A percentile compares a stretch with the other conserved stretches of the same genome.
Evolutionary conservation across 2,113 vertebrate species (phyloP).

Genomic region (Alligator sinensis): DNA sequence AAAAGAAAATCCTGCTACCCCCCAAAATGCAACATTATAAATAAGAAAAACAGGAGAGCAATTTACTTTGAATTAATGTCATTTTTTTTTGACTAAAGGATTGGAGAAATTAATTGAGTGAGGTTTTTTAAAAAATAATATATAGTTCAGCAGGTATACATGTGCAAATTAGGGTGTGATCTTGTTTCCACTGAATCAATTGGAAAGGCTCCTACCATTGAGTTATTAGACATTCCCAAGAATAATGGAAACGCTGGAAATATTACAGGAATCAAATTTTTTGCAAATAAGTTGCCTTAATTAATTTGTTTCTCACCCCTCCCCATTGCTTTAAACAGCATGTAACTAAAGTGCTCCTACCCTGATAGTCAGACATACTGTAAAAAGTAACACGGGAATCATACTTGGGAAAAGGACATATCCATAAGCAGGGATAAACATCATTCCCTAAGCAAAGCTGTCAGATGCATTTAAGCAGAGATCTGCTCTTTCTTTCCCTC

Average conservation of each 20-base stretch:
- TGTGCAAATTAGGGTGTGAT: conserved; percentile 31
- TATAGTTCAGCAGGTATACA: background rate
- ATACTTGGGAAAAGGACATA: conserved; percentile 65
- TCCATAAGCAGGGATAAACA: conserved; percentile 80
- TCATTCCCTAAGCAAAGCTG: conserved; percentile 79
- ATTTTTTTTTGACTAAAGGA: background rate
- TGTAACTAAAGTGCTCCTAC: conserved; percentile 34
- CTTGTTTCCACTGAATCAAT: background rate
- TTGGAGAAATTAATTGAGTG: background rate
- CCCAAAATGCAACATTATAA: background rate
- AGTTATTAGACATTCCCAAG: conserved; percentile 57
- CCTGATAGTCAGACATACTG: conserved; percentile 71
- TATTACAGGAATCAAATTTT: background rate
- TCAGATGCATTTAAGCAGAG: conserved; percentile 74
- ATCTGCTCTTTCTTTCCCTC: conserved; percentile 73
- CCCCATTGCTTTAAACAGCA: conserved; percentile 42
- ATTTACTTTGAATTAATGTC: conserved; percentile 13
- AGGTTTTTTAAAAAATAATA: background rate
- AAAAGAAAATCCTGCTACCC: background rate
- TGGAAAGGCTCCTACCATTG: background rate
- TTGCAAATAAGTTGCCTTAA: conserved; percentile 1
- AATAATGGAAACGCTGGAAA: conserved; percentile 36
- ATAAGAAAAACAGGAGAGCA: background rate
- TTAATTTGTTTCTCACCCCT: conserved; percentile 70
- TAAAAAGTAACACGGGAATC: conserved; percentile 82